A percentile compares a stretch with the other conserved stretches of the same genome.
Conservation (phyloP, 1,140 invertebrate species). For the Zaprionus lachaisei region DNA sequence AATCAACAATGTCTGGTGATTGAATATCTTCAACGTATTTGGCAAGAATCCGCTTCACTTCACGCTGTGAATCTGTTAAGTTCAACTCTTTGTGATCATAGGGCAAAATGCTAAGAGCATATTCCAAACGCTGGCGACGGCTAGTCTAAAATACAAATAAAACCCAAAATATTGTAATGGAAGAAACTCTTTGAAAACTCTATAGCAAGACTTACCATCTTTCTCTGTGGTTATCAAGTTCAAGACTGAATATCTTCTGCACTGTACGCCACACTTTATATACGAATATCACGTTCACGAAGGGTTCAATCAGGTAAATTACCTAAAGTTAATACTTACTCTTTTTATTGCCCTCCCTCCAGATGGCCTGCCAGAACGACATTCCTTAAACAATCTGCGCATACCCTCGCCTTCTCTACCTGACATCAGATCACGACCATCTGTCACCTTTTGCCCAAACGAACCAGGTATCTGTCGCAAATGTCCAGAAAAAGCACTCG, state of each 20-base stretch:
- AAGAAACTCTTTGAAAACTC: background rate
- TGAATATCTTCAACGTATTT: no score
- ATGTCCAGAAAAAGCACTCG: background rate
- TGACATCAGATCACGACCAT: slow-evolving; percentile 22
- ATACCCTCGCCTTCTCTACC: slow-evolving; percentile 34
- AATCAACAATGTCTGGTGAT: no score
- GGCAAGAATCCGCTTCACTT: slow-evolving; percentile 56
- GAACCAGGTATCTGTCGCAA: background rate
- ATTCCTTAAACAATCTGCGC: background rate
- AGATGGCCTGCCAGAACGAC: background rate
- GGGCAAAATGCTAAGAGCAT: slow-evolving; percentile 56
- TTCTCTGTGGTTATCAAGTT: background rate
- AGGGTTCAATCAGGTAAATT: background rate
- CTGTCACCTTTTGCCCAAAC: background rate
- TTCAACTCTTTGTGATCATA: slow-evolving; percentile 46
- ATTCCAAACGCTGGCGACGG: slow-evolving; percentile 64
- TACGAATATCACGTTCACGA: background rate
- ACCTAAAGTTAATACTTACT: background rate
- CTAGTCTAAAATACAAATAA: slow-evolving; percentile 29
- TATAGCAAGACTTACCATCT: slow-evolving; percentile 58
- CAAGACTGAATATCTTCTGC: background rate
- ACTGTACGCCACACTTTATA: background rate
- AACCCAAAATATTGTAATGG: no score
- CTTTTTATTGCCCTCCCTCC: background rate
- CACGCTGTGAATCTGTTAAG: slow-evolving; percentile 36